Base-by-base conservation (phyloP, 2,113 vertebrate genomes). In the Oxygymnocypris stewartii region DNA sequence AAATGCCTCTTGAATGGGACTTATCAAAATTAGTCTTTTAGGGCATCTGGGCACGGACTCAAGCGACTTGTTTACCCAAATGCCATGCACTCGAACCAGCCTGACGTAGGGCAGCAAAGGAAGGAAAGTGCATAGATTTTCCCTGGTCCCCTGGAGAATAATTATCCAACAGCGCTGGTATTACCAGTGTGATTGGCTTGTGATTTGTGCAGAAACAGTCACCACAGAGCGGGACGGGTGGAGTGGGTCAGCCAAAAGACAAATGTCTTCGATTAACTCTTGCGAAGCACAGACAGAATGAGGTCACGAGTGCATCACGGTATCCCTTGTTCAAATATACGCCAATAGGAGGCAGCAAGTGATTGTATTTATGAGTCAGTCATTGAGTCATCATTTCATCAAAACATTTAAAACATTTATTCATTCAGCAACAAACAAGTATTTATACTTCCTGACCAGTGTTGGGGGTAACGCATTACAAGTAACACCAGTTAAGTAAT, bases 141-240 rank as follows among this genome's bases (percentile, higher is more conserved):
- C 94, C 92, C 91, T 86, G 89, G 16, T 77, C 92, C 89, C 95
- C 91, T 89, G 82, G 93, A 92, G 95, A 92, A 94, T 95, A 94
- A 96, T 96, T 95, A 95, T 84, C 91, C 92, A 92, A 93, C 90
- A 94, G 90, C 92, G 94, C 94, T 95, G 94, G 94, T 94, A 88
- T 86, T 91, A 91, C 90, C 86, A 90, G 63, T 78, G 92, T 92
- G 88, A 59, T 90, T 93, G 93, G 92, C 91, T 90, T 90, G 89
- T 90, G 89, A 93, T 95, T 92, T 94, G 79, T 89, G 93, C 92
- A 93, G 44, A 90, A 92, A 90, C 93, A 93, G 92, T 86, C 87
- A 92, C 59, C 44, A 86, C 28, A 89, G 87, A 87, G 89, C 85
- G 42, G 69, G 57, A 49, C 16, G 75, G 85, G 90, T 86, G 61